Conservation (phyloP, 2,113 vertebrate genomes). For the Bufo gargarizans region DNA sequence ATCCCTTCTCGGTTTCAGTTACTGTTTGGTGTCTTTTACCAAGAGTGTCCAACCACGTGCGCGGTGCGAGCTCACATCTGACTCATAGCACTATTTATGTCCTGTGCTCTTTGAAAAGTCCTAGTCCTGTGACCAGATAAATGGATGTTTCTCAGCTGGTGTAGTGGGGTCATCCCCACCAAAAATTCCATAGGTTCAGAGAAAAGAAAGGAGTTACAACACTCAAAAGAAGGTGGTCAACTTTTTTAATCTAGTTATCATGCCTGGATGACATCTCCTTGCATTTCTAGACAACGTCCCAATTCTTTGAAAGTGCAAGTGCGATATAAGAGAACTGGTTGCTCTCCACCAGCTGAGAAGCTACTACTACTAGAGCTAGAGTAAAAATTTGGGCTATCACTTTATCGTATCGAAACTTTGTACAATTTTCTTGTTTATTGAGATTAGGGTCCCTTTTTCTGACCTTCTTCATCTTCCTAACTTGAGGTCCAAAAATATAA, state of each 20-base stretch:
- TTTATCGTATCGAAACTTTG: neutral
- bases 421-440: neutral
- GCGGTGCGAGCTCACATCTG: neutral
- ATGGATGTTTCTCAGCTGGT: neutral
- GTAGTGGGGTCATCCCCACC: neutral
- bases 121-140: constrained; percentile 19
- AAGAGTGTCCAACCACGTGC: neutral
- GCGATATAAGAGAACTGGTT: no score
- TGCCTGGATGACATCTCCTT: no score
- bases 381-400: neutral
- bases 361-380: neutral
- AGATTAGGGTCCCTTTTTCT: neutral
- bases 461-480: neutral
- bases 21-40: constrained; percentile 1
- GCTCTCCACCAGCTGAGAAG: no score
- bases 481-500: no score
- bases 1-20: neutral
- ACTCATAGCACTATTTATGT: constrained; percentile 41
- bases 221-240: neutral
- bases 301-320: no score
- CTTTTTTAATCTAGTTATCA: no score
- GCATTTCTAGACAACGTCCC: no score
- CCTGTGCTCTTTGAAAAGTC: constrained; percentile 23
- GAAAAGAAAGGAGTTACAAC: neutral
- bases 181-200: neutral